Conservation (phyloP, 2,888 invertebrate species). For the Euzetes globulus region DNA sequence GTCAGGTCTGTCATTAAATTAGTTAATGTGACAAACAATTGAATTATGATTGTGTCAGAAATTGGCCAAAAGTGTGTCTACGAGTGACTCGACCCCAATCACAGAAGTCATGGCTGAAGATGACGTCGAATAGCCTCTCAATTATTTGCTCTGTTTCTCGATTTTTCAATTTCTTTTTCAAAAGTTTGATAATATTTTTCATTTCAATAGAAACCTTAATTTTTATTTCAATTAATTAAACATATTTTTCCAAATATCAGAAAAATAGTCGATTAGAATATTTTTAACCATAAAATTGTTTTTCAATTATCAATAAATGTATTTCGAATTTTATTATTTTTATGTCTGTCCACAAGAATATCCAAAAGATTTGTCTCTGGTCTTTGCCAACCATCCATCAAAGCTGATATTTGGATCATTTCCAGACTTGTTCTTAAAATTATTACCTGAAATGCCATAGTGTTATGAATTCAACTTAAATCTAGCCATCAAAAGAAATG, state of each 20-base stretch:
- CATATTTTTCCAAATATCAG: background rate
- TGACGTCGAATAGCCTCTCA: background rate
- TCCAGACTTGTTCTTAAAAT: no score
- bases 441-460: no score
- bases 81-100: background rate
- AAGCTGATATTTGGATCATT: no score
- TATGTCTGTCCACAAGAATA: no score
- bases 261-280: no score
- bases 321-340: no score
- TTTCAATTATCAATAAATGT: no score
- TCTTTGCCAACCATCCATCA: no score
- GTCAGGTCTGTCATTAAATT: constrained; percentile 36
- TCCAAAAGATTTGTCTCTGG: no score
- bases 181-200: background rate
- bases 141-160: background rate
- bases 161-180: background rate
- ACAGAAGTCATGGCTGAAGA: constrained; percentile 4
- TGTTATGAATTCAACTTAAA: no score
- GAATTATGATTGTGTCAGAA: background rate
- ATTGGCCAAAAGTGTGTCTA: background rate
- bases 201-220: background rate
- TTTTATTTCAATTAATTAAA: background rate
- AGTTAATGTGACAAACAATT: background rate
- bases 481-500: no score
- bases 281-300: no score